A percentile compares a stretch with the other conserved stretches of the same genome.
Evolutionary conservation across 2,888 invertebrate genomes (phyloP).

Genomic region (Xiphydria camelus): DNA sequence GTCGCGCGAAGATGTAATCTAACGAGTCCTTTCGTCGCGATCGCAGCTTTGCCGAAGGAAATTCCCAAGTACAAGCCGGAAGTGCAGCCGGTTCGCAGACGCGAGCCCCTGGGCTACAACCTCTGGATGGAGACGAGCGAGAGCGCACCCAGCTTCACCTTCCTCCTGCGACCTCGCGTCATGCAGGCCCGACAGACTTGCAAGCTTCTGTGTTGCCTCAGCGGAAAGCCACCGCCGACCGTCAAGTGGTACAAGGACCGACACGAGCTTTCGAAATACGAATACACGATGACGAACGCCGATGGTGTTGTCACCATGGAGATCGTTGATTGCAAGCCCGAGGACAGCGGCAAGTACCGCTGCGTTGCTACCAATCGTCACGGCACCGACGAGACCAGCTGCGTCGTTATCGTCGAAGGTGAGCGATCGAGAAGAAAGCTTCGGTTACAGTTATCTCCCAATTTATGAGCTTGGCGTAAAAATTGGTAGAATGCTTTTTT

Average conservation of each 20-base stretch:
- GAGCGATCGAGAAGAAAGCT: too few species aligned
- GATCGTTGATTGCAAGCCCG: slow-evolving; percentile 90
- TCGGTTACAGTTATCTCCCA: too few species aligned
- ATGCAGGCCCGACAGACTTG: slow-evolving; percentile 96
- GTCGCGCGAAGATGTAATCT: not conserved
- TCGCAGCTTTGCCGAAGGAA: slow-evolving; percentile 74
- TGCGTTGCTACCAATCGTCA: slow-evolving; percentile 93
- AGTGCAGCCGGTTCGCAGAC: slow-evolving; percentile 71
- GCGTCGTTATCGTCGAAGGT: slow-evolving; percentile 96
- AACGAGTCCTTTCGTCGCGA: not conserved
- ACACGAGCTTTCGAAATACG: slow-evolving; percentile 85
- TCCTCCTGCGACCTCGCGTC: slow-evolving; percentile 96
- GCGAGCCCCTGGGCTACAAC: slow-evolving; percentile 82
- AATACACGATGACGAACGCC: slow-evolving; percentile 87
- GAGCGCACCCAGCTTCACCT: slow-evolving; percentile 94
- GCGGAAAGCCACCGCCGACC: slow-evolving; percentile 91
- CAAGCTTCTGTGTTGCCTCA: slow-evolving; percentile 95
- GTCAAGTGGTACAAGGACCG: slow-evolving; percentile 94
- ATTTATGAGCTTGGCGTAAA: too few species aligned
- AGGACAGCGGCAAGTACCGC: slow-evolving; percentile 95
- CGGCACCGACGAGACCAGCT: slow-evolving; percentile 93
- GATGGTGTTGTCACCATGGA: slow-evolving; percentile 98
- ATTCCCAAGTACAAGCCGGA: slow-evolving; percentile 70
- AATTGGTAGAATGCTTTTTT: too few species aligned
- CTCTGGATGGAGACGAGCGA: slow-evolving; percentile 93